phyloP scores from a whole-genome alignment of 92 coral and sea anemone genomes.

The Porites lobata region DNA sequence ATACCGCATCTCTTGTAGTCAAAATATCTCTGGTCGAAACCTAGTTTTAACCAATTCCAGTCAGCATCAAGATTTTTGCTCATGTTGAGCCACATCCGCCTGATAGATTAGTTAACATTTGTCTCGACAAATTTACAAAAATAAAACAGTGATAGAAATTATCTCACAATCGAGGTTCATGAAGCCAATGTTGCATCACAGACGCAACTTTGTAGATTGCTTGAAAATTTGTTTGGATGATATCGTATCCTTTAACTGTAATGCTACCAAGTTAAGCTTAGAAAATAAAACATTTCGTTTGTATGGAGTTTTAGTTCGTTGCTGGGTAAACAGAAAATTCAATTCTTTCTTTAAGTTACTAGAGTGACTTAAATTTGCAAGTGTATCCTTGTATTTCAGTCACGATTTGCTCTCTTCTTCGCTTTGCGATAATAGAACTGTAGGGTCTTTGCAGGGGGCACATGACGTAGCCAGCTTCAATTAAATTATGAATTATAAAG shows the following conservation, averaged over 20 bases:
- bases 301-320: background rate
- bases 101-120: too few species aligned
- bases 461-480: background rate
- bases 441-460: background rate
- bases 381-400: background rate
- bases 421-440: background rate
- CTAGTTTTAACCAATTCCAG: too few species aligned
- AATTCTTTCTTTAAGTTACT: background rate
- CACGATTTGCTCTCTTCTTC: background rate
- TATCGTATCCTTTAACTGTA: background rate
- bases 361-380: background rate
- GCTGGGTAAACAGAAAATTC: background rate
- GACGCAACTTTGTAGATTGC: too few species aligned
- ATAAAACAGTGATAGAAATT: too few species aligned
- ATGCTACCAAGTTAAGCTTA: background rate
- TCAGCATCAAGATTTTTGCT: too few species aligned
- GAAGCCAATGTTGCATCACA: too few species aligned
- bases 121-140: too few species aligned
- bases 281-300: background rate
- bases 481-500: background rate
- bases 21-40: too few species aligned
- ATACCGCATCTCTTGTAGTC: too few species aligned
- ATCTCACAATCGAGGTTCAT: too few species aligned
- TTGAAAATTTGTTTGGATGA: too few species aligned
- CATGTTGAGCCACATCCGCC: too few species aligned